These are phyloP conservation scores for Notamacropus eugenii DNA, from an alignment of 2,797 vertebrate genomes.

Conservation along the genomic window DNA sequence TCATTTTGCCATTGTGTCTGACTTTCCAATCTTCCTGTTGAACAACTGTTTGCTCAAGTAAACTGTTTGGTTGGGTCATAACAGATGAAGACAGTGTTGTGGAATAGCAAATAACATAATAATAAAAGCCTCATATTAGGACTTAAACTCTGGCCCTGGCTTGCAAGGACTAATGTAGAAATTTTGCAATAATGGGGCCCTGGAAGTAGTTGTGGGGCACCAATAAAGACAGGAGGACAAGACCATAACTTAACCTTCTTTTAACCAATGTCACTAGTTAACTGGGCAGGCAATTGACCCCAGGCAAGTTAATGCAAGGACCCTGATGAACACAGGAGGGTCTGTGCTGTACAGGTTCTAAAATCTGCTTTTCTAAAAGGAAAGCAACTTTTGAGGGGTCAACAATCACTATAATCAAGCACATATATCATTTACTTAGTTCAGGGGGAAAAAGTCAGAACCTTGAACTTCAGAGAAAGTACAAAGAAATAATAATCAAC, in stretches of 20 bases:
- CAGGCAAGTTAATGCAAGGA: not conserved
- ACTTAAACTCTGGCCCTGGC: not conserved
- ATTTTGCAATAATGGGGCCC: not conserved
- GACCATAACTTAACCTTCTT: not conserved
- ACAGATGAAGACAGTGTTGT: not conserved
- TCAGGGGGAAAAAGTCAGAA: too few species aligned
- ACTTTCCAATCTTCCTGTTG: not conserved
- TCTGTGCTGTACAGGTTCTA: too few species aligned
- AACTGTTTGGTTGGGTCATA: not conserved
- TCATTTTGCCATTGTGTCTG: not conserved
- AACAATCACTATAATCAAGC: too few species aligned
- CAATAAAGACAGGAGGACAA: not conserved
- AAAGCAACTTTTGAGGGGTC: too few species aligned
- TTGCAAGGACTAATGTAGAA: not conserved
- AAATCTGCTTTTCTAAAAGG: too few species aligned
- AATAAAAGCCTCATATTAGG: not conserved
- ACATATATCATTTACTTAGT: too few species aligned
- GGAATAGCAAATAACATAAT: not conserved
- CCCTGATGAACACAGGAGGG: too few species aligned
- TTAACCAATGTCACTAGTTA: not conserved
- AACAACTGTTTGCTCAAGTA: not conserved
- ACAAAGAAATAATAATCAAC: too few species aligned
- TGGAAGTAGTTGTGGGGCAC: not conserved
- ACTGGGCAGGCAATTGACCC: not conserved
- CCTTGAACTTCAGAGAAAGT: too few species aligned